A percentile compares a stretch with the other conserved stretches of the same genome.
Evolutionary conservation across 2,888 invertebrate species (phyloP).

Genomic region (Onthophagus sagittarius): DNA sequence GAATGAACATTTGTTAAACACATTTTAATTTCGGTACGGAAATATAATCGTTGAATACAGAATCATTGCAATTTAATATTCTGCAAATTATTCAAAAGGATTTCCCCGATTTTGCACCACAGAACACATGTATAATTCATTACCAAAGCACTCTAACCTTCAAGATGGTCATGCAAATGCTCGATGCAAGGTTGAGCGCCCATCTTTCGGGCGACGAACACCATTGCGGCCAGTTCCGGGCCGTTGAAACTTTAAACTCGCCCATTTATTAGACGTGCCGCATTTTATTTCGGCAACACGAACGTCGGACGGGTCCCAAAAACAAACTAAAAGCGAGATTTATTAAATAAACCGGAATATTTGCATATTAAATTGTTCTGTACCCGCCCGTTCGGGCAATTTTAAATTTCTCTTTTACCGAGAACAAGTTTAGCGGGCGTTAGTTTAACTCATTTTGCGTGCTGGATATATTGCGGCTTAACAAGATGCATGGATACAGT

Average conservation of each 20-base stretch:
- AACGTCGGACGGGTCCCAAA: background rate
- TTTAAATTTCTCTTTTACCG: background rate
- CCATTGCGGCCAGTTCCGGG: constrained; percentile 3
- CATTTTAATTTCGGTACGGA: too few relatives aligned
- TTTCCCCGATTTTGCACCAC: constrained; percentile 15
- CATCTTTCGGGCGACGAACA: constrained; percentile 10
- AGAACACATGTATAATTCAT: constrained; percentile 21
- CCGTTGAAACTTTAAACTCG: constrained; percentile 17
- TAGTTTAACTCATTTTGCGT: background rate
- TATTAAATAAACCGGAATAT: background rate
- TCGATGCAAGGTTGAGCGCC: background rate
- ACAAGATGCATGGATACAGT: background rate
- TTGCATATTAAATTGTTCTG: background rate
- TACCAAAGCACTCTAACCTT: constrained; percentile 14
- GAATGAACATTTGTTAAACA: too few relatives aligned
- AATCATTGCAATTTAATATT: constrained; percentile 13
- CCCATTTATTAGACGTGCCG: constrained; percentile 6
- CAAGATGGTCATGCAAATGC: constrained; percentile 19
- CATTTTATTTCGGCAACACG: background rate
- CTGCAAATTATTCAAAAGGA: constrained; percentile 19
- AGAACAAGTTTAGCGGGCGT: background rate
- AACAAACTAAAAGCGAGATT: background rate
- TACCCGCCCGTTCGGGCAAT: background rate
- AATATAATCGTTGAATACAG: too few relatives aligned
- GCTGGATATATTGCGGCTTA: background rate